Evolutionary conservation across 1,140 invertebrate genomes (phyloP), one percentile per base, ranked within the genome.

Genomic region (Meloidogyne chitwoodi): DNA sequence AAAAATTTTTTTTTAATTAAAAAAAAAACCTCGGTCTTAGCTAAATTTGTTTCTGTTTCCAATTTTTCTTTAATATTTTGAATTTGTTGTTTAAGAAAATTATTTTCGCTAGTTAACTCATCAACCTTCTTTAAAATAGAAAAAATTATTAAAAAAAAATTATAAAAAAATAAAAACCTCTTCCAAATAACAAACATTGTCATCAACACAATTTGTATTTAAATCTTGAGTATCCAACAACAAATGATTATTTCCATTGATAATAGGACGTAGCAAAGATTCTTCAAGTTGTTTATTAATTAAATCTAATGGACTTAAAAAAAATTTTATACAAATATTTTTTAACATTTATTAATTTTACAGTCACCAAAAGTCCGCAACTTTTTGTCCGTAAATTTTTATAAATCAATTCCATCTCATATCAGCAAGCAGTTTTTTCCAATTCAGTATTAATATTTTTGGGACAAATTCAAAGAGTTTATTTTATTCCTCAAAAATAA

Each of bases 241-340:
- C 31, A 73, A 29, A 75, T 56, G 12, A 41, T n/a, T n/a, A n/a
- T 26, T 66, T 10, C 63, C 27, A 65, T 77, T 74, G 16, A 34
- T 6, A 19, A 73, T 24, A 12, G 44, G 34, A 10, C 8, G 24
- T 6, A 5, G 19, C 16, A 44, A 24, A n/a, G 38, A 19, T 16
- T 24, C 56, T 56, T 34, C 31, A 22, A 76, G 63, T 24, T 74
- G 61, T 5, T 74, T 65, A 44, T 61, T 48, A n/a, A 76, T 66
- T 31, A 61, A 41, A 66, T 31, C 48, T 26, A 62, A 44, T 26
- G 62, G 67, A 8, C 67, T n/a, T n/a, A 63, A 44, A 72, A 72
- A 72, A n/a, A n/a, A n/a, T n/a, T n/a, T n/a, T n/a, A n/a, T n/a
- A n/a, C n/a, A n/a, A n/a, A n/a, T n/a, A n/a, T n/a, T n/a, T n/a